A percentile compares a stretch with the other conserved stretches of the same genome.
These are phyloP conservation scores for Catamblyrhynchus diadema DNA, from an alignment of 2,797 vertebrate genomes.

Conservation along the genomic window DNA sequence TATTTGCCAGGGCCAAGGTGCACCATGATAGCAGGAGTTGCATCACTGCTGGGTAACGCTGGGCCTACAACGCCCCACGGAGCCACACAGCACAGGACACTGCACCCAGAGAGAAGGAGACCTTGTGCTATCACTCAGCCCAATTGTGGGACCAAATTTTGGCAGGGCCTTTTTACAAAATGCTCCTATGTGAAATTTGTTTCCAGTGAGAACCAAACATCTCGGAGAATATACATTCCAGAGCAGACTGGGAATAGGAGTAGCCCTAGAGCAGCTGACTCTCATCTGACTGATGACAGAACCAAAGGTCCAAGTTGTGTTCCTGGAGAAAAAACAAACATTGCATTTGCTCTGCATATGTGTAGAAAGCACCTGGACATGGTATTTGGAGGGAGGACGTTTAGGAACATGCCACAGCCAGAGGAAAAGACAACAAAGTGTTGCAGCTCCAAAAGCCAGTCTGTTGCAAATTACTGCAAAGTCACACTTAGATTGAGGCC, in stretches of 20 bases:
- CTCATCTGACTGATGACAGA: not conserved
- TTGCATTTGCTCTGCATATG: not conserved
- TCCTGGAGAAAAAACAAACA: not conserved
- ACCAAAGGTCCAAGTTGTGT: not conserved
- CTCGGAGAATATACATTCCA: not conserved
- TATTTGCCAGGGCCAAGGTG: not conserved
- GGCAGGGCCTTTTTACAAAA: not conserved
- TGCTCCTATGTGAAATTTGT: not conserved
- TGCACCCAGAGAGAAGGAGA: not conserved
- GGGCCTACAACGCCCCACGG: not conserved
- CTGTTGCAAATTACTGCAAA: not conserved
- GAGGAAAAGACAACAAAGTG: not conserved
- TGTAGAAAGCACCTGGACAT: not conserved
- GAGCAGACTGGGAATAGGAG: not conserved
- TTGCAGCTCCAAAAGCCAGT: not conserved
- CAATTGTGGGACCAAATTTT: not conserved
- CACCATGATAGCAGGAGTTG: not conserved
- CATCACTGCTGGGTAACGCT: fast-evolving
- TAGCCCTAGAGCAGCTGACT: not conserved
- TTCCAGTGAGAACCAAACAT: not conserved
- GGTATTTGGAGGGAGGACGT: not conserved
- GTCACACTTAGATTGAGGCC: not conserved
- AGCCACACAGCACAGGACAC: not conserved
- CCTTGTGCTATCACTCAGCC: not conserved
- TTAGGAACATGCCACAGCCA: not conserved